A percentile compares a stretch with the other conserved stretches of the same genome.
These are phyloP conservation scores for Acropternis orthonyx DNA, from an alignment of 2,797 vertebrate genomes.

Conservation along the genomic window DNA sequence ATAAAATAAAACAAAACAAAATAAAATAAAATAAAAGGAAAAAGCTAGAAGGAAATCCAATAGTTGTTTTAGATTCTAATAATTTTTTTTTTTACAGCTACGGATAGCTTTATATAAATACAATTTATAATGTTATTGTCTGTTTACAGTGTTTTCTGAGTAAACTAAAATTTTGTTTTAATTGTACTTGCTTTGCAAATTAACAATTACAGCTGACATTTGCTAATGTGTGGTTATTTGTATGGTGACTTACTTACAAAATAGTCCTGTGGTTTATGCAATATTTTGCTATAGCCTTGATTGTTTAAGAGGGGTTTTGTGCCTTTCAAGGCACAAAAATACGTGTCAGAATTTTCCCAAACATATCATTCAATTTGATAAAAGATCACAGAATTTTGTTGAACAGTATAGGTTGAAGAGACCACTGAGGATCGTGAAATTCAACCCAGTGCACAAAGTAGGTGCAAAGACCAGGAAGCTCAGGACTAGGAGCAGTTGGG, in stretches of 20 bases:
- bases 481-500: fast-evolving
- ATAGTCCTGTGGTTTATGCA: not conserved
- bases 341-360: not conserved
- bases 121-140: not conserved
- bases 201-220: not conserved
- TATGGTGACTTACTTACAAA: not conserved
- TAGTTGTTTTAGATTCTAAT: not conserved
- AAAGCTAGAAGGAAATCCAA: not conserved
- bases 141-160: not conserved
- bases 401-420: not conserved
- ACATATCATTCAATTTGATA: not conserved
- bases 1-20: not conserved
- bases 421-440: not conserved
- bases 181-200: not conserved
- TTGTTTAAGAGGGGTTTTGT: not conserved
- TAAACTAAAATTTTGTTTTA: not conserved
- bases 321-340: not conserved
- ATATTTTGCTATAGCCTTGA: not conserved
- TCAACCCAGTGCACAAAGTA: not conserved
- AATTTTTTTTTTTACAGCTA: not conserved
- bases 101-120: not conserved
- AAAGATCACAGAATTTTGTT: not conserved
- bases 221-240: not conserved
- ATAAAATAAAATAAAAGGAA: not conserved
- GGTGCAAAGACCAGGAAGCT: not conserved